Base-by-base conservation (phyloP, 2,797 vertebrate genomes). In the Limosa lapponica region DNA sequence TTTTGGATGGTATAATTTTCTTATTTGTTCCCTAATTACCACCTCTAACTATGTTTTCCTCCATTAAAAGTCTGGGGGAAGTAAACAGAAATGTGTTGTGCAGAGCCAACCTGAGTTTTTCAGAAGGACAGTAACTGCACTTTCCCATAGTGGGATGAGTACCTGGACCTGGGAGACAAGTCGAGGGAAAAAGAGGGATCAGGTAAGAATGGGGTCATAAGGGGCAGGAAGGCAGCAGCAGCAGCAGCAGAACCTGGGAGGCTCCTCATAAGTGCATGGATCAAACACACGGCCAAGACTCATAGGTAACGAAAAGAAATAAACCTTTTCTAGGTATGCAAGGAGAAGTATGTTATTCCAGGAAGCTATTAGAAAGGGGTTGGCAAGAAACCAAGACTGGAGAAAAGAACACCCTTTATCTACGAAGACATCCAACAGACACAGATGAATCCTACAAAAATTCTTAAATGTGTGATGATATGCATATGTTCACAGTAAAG, bases 71-170 rank as follows among this genome's bases (percentile, higher is more conserved):
- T 48, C n/a, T 57, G 13, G 1, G 7, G 2, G 14, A 27, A 49
- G 8, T 18, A 67, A 25, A 67, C 8, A 78, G 32, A 70, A 81
- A 73, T 39, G 3, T 41, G 12, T 36, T 84, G 23, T 3, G 6
- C 3, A 58, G 34, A 70, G 16, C 18, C 17, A 65, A 2, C 0
- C 16, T 10, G 16, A 8, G 1, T 3, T 59, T 73, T 34, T 19
- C 5, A 2, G 19, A 13, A 48, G 10, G 39, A 13, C 13, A 36
- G 36, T 43, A 18, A 48, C 4, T n/a, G 4, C 7, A 5, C 7
- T 74, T 85, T 52, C 15, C 6, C 22, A 34, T 19, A 13, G 5
- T 23, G 9, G 13, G 8, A 39, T 67, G 16, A 51, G 10, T 37
- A 52, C 10, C 10, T 66, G 11, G 8, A 55, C 11, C 28, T 39